Percentiles rank a stretch among this genome's conserved stretches.
Evolutionary conservation across 2,797 vertebrate species (phyloP).

Genomic region (Darevskia mixta): DNA sequence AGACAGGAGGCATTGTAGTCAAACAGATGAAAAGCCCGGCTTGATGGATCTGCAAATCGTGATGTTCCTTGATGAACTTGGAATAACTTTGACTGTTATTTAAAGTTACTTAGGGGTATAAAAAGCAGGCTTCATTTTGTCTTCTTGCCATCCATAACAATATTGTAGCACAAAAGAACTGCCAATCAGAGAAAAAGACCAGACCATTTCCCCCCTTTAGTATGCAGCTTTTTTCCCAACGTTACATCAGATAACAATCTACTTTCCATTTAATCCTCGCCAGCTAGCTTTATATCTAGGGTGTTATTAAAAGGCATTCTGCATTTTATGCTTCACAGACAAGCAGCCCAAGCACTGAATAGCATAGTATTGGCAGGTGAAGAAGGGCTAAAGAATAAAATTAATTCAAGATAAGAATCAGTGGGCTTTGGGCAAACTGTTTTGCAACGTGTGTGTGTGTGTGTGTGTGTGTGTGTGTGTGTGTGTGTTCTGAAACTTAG

Average conservation of each 20-base stretch:
- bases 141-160: constrained; percentile 36
- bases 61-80: constrained; percentile 19
- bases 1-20: constrained; percentile 19
- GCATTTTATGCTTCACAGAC: neutral
- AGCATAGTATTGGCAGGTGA: neutral
- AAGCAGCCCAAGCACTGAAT: neutral
- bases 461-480: neutral
- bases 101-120: constrained; percentile 35
- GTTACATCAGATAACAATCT: constrained; percentile 46
- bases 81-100: constrained; percentile 48
- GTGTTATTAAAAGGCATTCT: constrained; percentile 19
- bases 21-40: neutral
- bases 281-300: constrained; percentile 25
- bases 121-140: constrained; percentile 37
- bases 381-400: constrained; percentile 13
- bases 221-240: constrained; percentile 28
- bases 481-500: neutral
- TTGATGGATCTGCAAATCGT: constrained; percentile 7
- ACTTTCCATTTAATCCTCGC: constrained; percentile 29
- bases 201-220: constrained; percentile 33
- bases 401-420: constrained; percentile 17
- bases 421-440: neutral
- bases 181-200: constrained; percentile 41
- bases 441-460: neutral
- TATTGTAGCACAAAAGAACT: constrained; percentile 53